phyloP scores from a whole-genome alignment of 2,888 invertebrate species.

The Notodonta ziczac region DNA sequence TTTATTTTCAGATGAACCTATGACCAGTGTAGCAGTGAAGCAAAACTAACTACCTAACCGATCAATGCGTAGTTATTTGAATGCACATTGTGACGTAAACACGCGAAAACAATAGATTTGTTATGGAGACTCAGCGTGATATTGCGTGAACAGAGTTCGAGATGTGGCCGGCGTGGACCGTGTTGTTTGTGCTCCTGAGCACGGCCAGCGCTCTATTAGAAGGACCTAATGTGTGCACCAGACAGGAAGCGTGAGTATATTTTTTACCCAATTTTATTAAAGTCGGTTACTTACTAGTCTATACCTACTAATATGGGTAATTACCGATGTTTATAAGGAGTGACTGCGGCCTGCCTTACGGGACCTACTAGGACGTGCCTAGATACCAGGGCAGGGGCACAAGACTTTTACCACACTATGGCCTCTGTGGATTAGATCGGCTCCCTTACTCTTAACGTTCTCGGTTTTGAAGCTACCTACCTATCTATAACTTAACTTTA shows the following conservation, averaged over 20 bases:
- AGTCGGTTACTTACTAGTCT: too few relatives aligned
- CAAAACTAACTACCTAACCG: slow-evolving; percentile 18
- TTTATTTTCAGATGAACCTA: not conserved
- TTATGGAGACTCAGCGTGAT: slow-evolving; percentile 65
- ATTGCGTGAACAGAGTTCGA: slow-evolving; percentile 55
- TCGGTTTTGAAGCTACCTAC: too few relatives aligned
- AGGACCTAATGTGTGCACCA: slow-evolving; percentile 92
- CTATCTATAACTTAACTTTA: too few relatives aligned
- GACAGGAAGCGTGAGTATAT: slow-evolving; percentile 78
- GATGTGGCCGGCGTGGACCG: slow-evolving; percentile 64
- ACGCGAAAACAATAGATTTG: slow-evolving; percentile 64
- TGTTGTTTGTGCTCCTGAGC: slow-evolving; percentile 53
- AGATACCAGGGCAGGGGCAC: too few relatives aligned
- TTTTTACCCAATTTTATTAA: too few relatives aligned
- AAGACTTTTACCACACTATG: too few relatives aligned
- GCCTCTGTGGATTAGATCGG: too few relatives aligned
- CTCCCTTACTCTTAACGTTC: too few relatives aligned
- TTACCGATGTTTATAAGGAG: too few relatives aligned
- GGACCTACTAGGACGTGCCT: too few relatives aligned
- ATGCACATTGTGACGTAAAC: slow-evolving; percentile 59
- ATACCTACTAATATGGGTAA: too few relatives aligned
- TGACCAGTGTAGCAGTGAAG: slow-evolving; percentile 14
- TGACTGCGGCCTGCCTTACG: too few relatives aligned
- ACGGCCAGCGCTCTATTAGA: slow-evolving; percentile 73
- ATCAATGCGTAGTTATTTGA: slow-evolving; percentile 37